phyloP scores from a whole-genome alignment of 2,888 invertebrate genomes.

The Amphipoea lucens region DNA sequence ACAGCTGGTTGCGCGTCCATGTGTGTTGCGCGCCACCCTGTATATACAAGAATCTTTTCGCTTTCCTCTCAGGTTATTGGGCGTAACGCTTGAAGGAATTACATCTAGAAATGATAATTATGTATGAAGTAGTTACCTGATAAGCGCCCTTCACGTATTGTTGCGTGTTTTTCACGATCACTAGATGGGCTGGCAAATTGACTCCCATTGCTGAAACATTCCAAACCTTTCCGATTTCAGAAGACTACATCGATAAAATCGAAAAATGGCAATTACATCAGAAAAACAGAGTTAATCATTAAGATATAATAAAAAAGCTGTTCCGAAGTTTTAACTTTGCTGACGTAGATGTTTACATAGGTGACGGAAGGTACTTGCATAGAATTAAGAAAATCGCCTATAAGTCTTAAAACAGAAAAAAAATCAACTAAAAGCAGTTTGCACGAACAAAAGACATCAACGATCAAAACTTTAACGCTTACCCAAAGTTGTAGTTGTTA shows the following conservation, averaged over 20 bases:
- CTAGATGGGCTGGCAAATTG: conserved; percentile 95
- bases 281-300: background rate
- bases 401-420: background rate
- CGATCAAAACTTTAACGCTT: conserved; percentile 46
- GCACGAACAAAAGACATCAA: conserved; percentile 49
- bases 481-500: conserved; percentile 93
- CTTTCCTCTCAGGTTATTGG: background rate
- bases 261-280: background rate
- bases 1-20: no score
- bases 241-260: background rate
- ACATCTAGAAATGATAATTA: background rate
- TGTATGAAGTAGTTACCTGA: conserved; percentile 74
- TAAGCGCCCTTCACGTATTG: conserved; percentile 92
- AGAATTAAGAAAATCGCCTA: background rate
- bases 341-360: background rate
- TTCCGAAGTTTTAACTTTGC: background rate
- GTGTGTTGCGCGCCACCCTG: background rate
- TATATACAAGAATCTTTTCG: background rate
- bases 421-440: background rate
- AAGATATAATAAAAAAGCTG: background rate
- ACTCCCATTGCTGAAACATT: conserved; percentile 93
- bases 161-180: conserved; percentile 94
- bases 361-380: background rate
- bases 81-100: background rate
- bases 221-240: background rate